These are phyloP conservation scores for Gobio occitaniae DNA, from an alignment of 2,797 vertebrate species.

Conservation along the genomic window DNA sequence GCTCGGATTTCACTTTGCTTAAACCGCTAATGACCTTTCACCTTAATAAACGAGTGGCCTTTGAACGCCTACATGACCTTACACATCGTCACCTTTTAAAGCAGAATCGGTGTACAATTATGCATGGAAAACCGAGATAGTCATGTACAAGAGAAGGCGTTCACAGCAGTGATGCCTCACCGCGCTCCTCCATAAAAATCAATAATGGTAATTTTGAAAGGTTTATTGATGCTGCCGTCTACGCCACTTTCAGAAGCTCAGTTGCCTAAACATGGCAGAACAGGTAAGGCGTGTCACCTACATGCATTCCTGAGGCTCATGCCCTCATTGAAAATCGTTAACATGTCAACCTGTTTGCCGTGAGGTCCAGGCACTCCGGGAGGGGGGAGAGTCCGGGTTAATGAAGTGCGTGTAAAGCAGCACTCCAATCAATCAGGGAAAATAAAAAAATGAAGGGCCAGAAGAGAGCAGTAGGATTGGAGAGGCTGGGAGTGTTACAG, in stretches of 20 bases:
- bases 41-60: background rate
- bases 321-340: background rate
- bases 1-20: background rate
- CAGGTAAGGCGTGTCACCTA: background rate
- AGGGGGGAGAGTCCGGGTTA: constrained; percentile 8
- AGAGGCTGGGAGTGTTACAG: constrained; percentile 57
- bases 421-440: constrained; percentile 8
- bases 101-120: background rate
- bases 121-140: background rate
- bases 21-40: background rate
- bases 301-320: background rate
- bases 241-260: background rate
- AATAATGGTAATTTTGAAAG: background rate
- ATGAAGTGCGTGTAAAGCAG: constrained; percentile 40
- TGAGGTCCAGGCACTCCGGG: constrained; percentile 5
- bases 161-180: background rate
- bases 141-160: background rate
- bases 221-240: background rate
- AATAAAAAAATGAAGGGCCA: constrained; percentile 43
- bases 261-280: background rate
- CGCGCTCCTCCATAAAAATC: background rate
- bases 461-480: constrained; percentile 25
- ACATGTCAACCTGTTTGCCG: background rate
- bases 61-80: background rate
- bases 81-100: background rate